Evolutionary conservation across 2,888 invertebrate genomes (phyloP).

Genomic region (Heliconius erato): DNA sequence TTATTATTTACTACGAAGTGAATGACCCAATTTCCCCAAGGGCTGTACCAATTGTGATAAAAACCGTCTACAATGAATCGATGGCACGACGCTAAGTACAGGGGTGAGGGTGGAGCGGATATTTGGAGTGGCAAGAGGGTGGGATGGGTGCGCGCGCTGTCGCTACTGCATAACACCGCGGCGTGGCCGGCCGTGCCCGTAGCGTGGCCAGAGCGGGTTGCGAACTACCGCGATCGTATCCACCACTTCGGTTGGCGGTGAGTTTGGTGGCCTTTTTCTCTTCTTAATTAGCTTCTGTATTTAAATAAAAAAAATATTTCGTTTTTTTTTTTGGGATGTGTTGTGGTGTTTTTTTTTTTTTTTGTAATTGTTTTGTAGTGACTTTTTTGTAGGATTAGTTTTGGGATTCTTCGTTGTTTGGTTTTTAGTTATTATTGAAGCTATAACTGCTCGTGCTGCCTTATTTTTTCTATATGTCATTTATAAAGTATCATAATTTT

Average conservation of each 20-base stretch:
- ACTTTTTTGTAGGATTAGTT: not conserved
- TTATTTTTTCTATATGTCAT: too few species aligned
- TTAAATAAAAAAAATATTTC: not conserved
- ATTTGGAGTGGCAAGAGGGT: slow-evolving; percentile 1
- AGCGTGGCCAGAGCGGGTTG: slow-evolving; percentile 7
- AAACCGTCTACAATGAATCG: slow-evolving; percentile 69
- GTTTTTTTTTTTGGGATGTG: not conserved
- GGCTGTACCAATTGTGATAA: slow-evolving; percentile 65
- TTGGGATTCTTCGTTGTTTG: not conserved
- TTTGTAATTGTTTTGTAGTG: not conserved
- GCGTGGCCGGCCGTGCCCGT: slow-evolving; percentile 27
- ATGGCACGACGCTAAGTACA: slow-evolving; percentile 60
- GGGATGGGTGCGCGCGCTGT: slow-evolving; percentile 68
- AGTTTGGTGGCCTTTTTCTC: not conserved
- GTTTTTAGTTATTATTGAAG: too few species aligned
- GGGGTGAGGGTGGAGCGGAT: slow-evolving; percentile 49
- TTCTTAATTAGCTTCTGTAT: not conserved
- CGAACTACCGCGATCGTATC: not conserved
- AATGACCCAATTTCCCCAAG: slow-evolving; percentile 59
- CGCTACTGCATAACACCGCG: slow-evolving; percentile 51
- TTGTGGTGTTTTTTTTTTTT: not conserved
- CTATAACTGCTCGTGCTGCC: too few species aligned
- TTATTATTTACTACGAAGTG: too few species aligned
- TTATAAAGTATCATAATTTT: too few species aligned
- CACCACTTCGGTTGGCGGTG: not conserved